Evolutionary conservation across 2,888 invertebrate genomes (phyloP), one percentile per base, ranked within the genome.

Genomic region (Trichopoda pennipes): DNA sequence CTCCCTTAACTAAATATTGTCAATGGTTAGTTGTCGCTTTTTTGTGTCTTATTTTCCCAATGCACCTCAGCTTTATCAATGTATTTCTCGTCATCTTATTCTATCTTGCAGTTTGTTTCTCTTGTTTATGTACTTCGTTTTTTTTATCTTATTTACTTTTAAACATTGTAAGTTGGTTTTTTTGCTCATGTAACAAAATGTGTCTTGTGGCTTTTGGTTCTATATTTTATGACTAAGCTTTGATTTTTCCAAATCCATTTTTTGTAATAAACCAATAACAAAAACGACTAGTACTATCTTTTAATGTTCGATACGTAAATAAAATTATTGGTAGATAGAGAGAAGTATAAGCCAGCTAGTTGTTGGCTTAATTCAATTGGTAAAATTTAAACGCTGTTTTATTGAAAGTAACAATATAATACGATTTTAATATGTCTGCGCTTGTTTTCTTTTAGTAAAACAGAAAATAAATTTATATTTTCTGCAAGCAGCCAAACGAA

Each of bases 381-480:
- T 72, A 72, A 73, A 84, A 82, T 74, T 85, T 83, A 85, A 84
- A 80, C 73, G 79, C 69, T 80, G 68, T 84, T 81, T 84, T 72
- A 64, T 82, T 72, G 56, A 56, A 76, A 72, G 47, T 78, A 76
- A 80, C 68, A 74, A 80, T 80, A 79, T 83, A 80, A 82, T 84
- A 68, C 53, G 80, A 80, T 84, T 82, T 80, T 84, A 84, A 83
- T 84, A 81, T 60, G 68, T 23, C 47, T 32, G 23, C 23, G 10
- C 38, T 74, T 64, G 7, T n/a, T 7, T 44, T 7, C 14, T 44
- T 44, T 44, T n/a, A n/a, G 16, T 7, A n/a, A 44, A 44, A 44
- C 4, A 12, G 42, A 44, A 28, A 28, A 3, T 28, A 28, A 6
- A 7, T 28, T n/a, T 44, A 6, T 3, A 7, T 7, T 44, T 44